A percentile compares a stretch with the other conserved stretches of the same genome.
Conservation (phyloP, 2,888 invertebrate species). For the Aphrophora alni region DNA sequence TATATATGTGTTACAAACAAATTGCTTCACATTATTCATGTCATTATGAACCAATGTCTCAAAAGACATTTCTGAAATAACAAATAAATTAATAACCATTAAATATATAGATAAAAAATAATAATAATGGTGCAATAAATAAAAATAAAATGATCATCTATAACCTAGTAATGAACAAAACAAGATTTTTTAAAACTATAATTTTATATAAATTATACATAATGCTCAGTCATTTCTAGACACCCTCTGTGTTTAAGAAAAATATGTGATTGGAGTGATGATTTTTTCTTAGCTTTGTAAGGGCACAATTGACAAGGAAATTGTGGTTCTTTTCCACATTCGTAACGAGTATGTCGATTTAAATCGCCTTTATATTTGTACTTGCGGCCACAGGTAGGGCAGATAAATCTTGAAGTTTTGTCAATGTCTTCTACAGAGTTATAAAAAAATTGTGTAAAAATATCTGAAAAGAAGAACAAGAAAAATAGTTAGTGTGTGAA, state of each 20-base stretch:
- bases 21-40: neutral
- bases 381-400: constrained; percentile 38
- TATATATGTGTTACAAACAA: constrained; percentile 31
- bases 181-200: too few relatives aligned
- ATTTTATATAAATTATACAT: too few relatives aligned
- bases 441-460: too few relatives aligned
- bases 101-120: too few relatives aligned
- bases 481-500: too few relatives aligned
- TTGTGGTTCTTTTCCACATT: constrained; percentile 16
- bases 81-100: too few relatives aligned
- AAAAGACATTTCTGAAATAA: neutral
- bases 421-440: too few relatives aligned
- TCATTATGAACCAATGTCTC: neutral
- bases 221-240: too few relatives aligned
- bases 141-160: too few relatives aligned
- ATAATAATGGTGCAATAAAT: too few relatives aligned
- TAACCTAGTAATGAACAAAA: too few relatives aligned
- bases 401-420: neutral
- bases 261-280: constrained; percentile 24
- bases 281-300: constrained; percentile 78
- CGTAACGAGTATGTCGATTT: neutral
- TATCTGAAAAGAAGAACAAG: too few relatives aligned
- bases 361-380: constrained; percentile 6
- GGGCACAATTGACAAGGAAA: constrained; percentile 42
- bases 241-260: neutral